Base-by-base conservation (phyloP, 2,797 vertebrate species). In the Syndactyla subalaris region DNA sequence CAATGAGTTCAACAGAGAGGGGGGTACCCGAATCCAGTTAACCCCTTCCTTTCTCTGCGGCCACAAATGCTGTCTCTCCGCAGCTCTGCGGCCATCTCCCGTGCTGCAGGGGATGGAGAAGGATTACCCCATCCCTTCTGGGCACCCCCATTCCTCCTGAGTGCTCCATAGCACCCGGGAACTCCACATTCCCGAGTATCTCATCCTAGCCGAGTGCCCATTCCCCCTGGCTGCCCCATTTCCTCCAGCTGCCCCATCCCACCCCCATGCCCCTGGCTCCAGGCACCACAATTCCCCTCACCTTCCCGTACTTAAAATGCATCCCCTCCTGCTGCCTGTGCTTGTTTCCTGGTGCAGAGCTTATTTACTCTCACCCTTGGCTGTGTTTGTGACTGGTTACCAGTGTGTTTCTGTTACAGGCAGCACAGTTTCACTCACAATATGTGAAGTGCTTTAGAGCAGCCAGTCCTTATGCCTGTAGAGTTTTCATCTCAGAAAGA, bases 1-100 rank as follows among this genome's bases (percentile, higher is more conserved):
- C 96, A 94, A 71, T 92, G 95, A 91, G 75, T 96, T 95, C 94
- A 95, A 81, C 77, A 22, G 59, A 86, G 59, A 36, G 39, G 59
- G 68, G 79, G 66, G 46, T 68, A 76, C 41, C 70, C 14, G 22
- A 73, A 88, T 92, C 68, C 86, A 39, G 23, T 96, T 96, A 97
- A 97, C 97, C 54, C 85, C 52, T 96, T 97, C 88, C 17, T 54
- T 87, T 59, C 77, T 55, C 61, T 63, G 43, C 9, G 38, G 63
- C 34, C 13, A 19, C 14, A 26, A n/a, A 5, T 19, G 2, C 51
- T n/a, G 34, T 21, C n/a, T 77, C 73, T 55, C 51, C 58, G 65
- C 46, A 34, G 41, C 21, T 45, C 49, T 65, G 55, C 51, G 85
- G 77, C 66, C 41, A 27, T 82, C 78, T 86, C 36, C 38, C 23